phyloP scores from a whole-genome alignment of 1,140 invertebrate species.

The Drosophila sucinea region DNA sequence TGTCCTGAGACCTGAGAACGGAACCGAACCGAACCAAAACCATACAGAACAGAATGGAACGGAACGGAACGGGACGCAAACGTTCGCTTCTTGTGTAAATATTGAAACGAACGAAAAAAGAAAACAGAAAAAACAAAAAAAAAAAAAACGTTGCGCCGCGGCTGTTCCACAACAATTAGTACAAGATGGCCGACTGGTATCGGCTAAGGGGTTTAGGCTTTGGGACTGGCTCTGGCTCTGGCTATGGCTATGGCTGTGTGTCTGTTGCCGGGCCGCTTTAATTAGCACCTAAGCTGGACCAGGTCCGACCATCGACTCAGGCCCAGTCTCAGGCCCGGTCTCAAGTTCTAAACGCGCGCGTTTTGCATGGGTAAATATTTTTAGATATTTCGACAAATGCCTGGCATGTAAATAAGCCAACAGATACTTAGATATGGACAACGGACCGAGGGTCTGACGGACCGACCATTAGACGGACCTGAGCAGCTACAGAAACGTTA shows the following conservation, averaged over 20 bases:
- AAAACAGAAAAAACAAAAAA: background rate
- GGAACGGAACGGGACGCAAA: slow-evolving; percentile 15
- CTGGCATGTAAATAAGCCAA: slow-evolving; percentile 63
- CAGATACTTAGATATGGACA: slow-evolving; percentile 15
- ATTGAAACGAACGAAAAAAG: slow-evolving; percentile 56
- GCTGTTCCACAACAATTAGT: slow-evolving; percentile 81
- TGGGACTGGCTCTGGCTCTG: too few relatives aligned
- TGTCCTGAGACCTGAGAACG: background rate
- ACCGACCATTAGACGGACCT: background rate
- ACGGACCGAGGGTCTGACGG: slow-evolving; percentile 11
- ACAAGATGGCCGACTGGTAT: slow-evolving; percentile 65
- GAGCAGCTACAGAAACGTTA: slow-evolving; percentile 65
- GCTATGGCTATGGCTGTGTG: background rate
- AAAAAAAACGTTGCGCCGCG: slow-evolving; percentile 33
- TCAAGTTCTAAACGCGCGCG: slow-evolving; percentile 66
- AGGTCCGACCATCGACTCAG: slow-evolving; percentile 8
- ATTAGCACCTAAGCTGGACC: slow-evolving; percentile 73
- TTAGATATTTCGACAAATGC: slow-evolving; percentile 72
- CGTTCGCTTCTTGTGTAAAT: slow-evolving; percentile 61
- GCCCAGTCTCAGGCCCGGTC: slow-evolving; percentile 7
- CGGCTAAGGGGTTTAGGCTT: background rate
- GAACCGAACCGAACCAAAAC: background rate
- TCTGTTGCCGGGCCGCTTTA: slow-evolving; percentile 75
- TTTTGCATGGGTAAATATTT: slow-evolving; percentile 75
- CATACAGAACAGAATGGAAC: background rate